Evolutionary conservation across 2,113 vertebrate genomes (phyloP).

Genomic region (Perca flavescens): DNA sequence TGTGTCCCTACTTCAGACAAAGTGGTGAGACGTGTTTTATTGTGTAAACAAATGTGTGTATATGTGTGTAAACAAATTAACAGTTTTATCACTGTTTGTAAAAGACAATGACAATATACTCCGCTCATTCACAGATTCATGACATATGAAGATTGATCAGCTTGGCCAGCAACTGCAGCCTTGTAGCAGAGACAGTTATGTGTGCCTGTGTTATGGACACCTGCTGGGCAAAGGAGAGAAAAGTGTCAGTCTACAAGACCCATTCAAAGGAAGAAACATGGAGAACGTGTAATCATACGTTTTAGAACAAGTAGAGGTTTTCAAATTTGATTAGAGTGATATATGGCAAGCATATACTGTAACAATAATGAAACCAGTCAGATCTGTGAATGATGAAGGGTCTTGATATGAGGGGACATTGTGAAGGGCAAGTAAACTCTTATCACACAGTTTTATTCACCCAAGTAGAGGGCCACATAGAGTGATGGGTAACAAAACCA

Average conservation of each 20-base stretch:
- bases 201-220: conserved; percentile 8
- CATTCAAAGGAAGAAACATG: neutral
- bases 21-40: neutral
- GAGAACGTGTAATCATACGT: conserved; percentile 7
- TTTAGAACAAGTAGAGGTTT: conserved; percentile 18
- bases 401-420: conserved; percentile 4
- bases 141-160: conserved; percentile 21
- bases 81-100: neutral
- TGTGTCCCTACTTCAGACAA: neutral
- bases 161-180: neutral
- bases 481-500: conserved; percentile 3
- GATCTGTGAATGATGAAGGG: conserved; percentile 15
- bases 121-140: neutral
- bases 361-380: conserved; percentile 26
- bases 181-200: conserved; percentile 19
- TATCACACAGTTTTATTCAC: conserved; percentile 16
- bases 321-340: conserved; percentile 35
- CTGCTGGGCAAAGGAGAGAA: conserved; percentile 23
- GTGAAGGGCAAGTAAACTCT: conserved; percentile 10
- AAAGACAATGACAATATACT: neutral
- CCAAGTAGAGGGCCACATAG: neutral
- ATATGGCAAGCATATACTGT: conserved; percentile 16
- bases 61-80: neutral
- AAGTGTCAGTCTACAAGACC: neutral
- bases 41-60: too few relatives aligned